Base-by-base conservation (phyloP, 2,888 invertebrate species). In the Ephialtes manifestator region DNA sequence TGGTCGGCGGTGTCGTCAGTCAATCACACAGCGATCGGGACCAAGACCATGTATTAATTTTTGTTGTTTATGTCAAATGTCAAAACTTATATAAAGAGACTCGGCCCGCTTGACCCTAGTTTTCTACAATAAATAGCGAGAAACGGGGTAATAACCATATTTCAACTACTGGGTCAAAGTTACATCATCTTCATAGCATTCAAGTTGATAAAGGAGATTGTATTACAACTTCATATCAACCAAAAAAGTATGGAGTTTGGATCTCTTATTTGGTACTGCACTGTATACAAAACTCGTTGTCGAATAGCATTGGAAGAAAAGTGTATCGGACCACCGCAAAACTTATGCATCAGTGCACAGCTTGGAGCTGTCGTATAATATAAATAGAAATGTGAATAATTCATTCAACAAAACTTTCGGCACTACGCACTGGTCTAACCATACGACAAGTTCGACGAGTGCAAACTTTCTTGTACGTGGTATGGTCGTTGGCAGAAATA, bases 371-470 rank as follows among this genome's bases (percentile, higher is more conserved):
- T 46, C 24, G 65, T 75, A 65, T 68, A 58, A 68, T 74, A 60
- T 39, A 75, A 70, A 70, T 75, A 67, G 60, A 81, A 81, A 81
- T 53, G 81, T 76, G 81, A 81, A 81, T 81, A 81, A 70, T 81
- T 76, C 75, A 75, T 70, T 43, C 74, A 31, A 76, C 31, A 81
- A 39, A 81, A 70, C 51, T 81, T 81, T 70, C 28, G 31, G 53
- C 13, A 48, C 70, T 48, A 53, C 70, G 15, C 63, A 51, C 31
- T 28, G 31, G 43, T 15, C 28, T 70, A 71, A 79, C 81, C 81
- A 39, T 70, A 60, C 48, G 46, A 11, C 46, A 7, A 75, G 75
- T 67, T 75, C 68, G 65, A 67, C 39, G 39, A 39, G 65, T 11
- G 31, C 51, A 39, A 75, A 68, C 48, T 75, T 58, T 68, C 51